These are phyloP conservation scores for Nycticryphes semicollaris DNA, from an alignment of 2,113 vertebrate species.

Conservation along the genomic window DNA sequence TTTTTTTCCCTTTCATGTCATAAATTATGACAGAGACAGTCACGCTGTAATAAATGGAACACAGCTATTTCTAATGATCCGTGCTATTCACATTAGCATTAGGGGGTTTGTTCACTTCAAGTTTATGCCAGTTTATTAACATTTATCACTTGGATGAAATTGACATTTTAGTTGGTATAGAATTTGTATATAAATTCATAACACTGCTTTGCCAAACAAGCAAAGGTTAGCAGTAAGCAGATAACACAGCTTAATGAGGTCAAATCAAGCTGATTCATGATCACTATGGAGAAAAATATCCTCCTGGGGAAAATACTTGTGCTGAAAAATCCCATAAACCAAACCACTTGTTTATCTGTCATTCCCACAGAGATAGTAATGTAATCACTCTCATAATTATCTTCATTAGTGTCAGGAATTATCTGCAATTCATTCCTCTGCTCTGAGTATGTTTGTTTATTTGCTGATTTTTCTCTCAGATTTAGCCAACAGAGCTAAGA, in stretches of 20 bases:
- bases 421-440: conserved; percentile 89
- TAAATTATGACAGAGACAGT: not conserved
- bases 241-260: conserved; percentile 77
- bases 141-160: conserved; percentile 50
- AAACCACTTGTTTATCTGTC: conserved; percentile 97
- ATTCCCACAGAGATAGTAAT: conserved; percentile 99
- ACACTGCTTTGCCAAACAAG: conserved; percentile 47
- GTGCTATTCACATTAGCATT: not conserved
- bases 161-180: conserved; percentile 40
- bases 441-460: conserved; percentile 83
- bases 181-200: conserved; percentile 53
- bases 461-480: conserved; percentile 75
- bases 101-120: not conserved
- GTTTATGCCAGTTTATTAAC: conserved; percentile 61
- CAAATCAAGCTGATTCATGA: conserved; percentile 79
- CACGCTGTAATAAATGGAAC: not conserved
- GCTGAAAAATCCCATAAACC: conserved; percentile 86
- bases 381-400: conserved; percentile 98
- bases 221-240: conserved; percentile 74
- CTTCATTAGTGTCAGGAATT: conserved; percentile 97
- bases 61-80: not conserved
- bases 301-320: conserved; percentile 81
- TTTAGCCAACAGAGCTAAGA: conserved; percentile 77
- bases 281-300: conserved; percentile 74
- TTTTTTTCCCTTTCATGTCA: not conserved